phyloP scores from a whole-genome alignment of 2,888 invertebrate species.

The Troides helena region DNA sequence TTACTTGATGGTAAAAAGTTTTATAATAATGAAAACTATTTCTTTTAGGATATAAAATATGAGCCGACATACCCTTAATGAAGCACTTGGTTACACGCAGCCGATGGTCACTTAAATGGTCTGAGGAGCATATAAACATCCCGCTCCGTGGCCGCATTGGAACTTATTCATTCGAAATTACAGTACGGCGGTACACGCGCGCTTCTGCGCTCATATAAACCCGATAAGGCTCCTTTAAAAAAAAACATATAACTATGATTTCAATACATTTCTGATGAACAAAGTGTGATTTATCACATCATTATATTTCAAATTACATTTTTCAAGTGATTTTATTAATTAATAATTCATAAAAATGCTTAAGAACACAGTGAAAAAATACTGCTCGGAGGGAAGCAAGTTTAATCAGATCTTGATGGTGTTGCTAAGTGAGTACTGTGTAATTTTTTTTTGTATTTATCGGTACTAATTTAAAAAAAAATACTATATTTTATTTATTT shows the following conservation, averaged over 20 bases:
- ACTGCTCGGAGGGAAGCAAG: conserved; percentile 71
- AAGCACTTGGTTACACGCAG: conserved; percentile 1
- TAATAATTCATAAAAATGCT: conserved; percentile 52
- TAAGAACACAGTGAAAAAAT: conserved; percentile 71
- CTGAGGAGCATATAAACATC: conserved; percentile 22
- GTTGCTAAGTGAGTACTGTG: conserved; percentile 57
- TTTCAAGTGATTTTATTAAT: conserved; percentile 25
- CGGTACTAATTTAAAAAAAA: not conserved
- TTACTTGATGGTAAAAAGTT: not conserved
- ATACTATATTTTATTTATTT: not conserved
- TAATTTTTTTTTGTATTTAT: not conserved
- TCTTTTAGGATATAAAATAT: not conserved
- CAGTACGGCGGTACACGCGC: conserved; percentile 38
- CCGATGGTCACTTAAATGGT: conserved; percentile 18
- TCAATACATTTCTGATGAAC: conserved; percentile 17
- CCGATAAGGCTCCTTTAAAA: conserved; percentile 11
- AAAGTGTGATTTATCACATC: conserved; percentile 6
- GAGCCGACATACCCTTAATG: conserved; percentile 18
- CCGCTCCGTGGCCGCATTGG: conserved; percentile 16
- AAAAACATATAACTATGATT: conserved; percentile 16
- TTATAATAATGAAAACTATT: not conserved
- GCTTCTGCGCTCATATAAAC: conserved; percentile 34
- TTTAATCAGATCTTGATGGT: conserved; percentile 65
- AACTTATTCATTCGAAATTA: conserved; percentile 37
- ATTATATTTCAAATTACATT: conserved; percentile 22